Evolutionary conservation across 2,888 invertebrate species (phyloP), one percentile per base, ranked within the genome.

Genomic region (Morpho deidamia): DNA sequence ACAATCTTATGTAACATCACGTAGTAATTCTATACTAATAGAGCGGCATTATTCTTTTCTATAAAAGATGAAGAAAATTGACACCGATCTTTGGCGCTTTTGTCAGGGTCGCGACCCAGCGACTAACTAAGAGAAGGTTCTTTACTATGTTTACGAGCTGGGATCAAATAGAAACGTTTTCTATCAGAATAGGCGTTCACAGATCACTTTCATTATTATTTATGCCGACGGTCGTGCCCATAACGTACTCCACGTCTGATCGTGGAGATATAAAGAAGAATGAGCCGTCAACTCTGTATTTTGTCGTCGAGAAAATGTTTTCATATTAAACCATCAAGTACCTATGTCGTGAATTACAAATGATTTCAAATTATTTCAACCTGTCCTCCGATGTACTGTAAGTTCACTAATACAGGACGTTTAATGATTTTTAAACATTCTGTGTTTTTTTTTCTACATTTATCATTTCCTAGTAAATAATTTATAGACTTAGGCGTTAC

Each of bases 201-300:
- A 51, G 56, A 63, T 60, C 61, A 60, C 60, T 61, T 59, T 55
- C 56, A 60, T 58, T 63, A 61, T 60, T 64, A 63, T 64, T 63
- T 64, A 63, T 58, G 50, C 60, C 54, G 39, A 37, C 48, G 46
- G 46, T 55, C 51, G 58, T 54, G 56, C 53, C 59, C 53, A 52
- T 63, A 60, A 60, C 56, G 51, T 54, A 60, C 49, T 50, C 51
- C n/a, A 40, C 35, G 45, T 39, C 42, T 39, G 41, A 56, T 42
- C 42, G 49, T n/a, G 35, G 41, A n/a, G 42, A 49, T 49, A 49
- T 12, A 42, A 14, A 42, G 34, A 41, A 23, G 35, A 49, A 42
- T 42, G n/a, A 37, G 35, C 34, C n/a, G 46, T 35, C 12, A 11
- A 12, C 40, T 41, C 23, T 11, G 8, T 49, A 35, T 34, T 14